These are phyloP conservation scores for Aplysina aerophoba DNA, from an alignment of 37 sponge, comb jelly and placozoan species.

Conservation along the genomic window DNA sequence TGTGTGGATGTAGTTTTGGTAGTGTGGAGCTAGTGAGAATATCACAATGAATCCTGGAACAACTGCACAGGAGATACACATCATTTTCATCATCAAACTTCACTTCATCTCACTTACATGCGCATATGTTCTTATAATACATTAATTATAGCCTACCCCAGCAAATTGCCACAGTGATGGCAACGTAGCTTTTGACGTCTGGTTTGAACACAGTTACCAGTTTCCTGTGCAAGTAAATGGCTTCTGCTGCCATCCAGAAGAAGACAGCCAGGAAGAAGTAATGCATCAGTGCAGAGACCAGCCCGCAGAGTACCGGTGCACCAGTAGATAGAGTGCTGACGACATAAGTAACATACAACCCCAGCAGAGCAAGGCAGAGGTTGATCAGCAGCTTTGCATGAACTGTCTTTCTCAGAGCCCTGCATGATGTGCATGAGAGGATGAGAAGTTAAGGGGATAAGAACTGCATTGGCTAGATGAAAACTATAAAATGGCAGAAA, in stretches of 20 bases:
- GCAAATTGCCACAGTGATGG: constrained; percentile 2
- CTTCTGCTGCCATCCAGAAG: constrained; percentile 29
- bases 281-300: constrained; percentile 33
- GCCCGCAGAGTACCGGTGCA: constrained; percentile 16
- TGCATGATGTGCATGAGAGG: neutral
- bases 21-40: constrained; percentile 11
- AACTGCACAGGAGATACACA: too few species aligned
- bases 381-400: neutral
- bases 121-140: too few species aligned
- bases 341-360: neutral
- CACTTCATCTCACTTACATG: too few species aligned
- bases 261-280: constrained; percentile 56
- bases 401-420: neutral
- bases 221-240: constrained; percentile 34
- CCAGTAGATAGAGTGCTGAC: neutral
- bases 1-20: neutral
- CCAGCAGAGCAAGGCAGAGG: neutral
- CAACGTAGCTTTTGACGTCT: neutral
- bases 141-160: constrained; percentile 45
- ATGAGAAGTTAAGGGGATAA: too few species aligned
- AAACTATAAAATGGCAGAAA: too few species aligned
- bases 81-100: too few species aligned
- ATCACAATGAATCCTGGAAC: too few species aligned
- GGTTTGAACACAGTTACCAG: constrained; percentile 21
- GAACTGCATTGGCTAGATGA: too few species aligned